These are phyloP conservation scores for Aricia agestis DNA, from an alignment of 1,140 invertebrate genomes.

Conservation along the genomic window DNA sequence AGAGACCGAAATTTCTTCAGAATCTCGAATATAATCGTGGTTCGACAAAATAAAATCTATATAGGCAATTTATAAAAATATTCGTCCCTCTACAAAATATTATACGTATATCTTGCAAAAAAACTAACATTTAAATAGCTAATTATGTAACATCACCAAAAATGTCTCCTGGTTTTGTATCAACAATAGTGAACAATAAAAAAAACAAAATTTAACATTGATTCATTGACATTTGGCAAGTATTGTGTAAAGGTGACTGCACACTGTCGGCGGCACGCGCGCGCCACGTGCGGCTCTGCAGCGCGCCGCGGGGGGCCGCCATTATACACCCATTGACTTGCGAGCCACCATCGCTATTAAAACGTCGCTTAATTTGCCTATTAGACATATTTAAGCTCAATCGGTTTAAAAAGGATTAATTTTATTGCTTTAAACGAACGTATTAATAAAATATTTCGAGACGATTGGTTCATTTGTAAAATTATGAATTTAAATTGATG, in stretches of 20 bases:
- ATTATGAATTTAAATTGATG: neutral
- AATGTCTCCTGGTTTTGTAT: no score
- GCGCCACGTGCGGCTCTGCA: conserved; percentile 26
- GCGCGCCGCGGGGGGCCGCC: conserved; percentile 38
- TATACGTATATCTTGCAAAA: no score
- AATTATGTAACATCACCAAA: no score
- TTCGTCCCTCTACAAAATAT: no score
- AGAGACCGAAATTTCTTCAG: no score
- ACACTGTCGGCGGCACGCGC: conserved; percentile 44
- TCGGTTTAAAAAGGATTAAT: conserved; percentile 8
- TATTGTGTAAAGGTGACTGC: conserved; percentile 40
- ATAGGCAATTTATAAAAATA: no score
- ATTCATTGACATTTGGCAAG: conserved; percentile 21
- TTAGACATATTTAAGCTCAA: conserved; percentile 13
- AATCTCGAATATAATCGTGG: no score
- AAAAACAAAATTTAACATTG: neutral
- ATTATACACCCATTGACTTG: conserved; percentile 38
- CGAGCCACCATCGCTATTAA: conserved; percentile 13
- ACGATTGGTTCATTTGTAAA: neutral
- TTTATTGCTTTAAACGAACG: conserved; percentile 10
- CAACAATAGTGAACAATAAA: neutral
- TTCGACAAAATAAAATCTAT: no score
- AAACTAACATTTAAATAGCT: no score
- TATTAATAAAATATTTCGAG: neutral
- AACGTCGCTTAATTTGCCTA: conserved; percentile 15